Conservation (phyloP, 2,888 invertebrate species). For the Nemotelus pantherinus region DNA sequence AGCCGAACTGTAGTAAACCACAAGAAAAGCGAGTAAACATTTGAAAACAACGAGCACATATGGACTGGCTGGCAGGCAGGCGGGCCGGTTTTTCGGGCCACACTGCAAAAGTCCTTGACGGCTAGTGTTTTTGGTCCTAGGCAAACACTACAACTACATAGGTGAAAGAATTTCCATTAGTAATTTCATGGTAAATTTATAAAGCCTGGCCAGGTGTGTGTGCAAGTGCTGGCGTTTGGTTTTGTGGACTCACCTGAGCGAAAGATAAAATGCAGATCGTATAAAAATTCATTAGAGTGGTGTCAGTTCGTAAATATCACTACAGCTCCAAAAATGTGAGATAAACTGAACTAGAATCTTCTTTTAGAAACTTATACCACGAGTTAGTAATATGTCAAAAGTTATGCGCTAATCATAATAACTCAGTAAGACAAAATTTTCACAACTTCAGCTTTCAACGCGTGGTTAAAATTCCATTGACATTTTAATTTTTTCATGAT, state of each 20-base stretch:
- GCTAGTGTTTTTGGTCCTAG: conserved; percentile 21
- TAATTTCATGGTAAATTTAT: conserved; percentile 42
- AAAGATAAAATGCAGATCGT: neutral
- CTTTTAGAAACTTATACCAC: too few relatives aligned
- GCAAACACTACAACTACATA: conserved; percentile 4
- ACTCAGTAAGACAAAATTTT: too few relatives aligned
- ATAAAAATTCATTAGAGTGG: neutral
- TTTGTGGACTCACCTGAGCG: neutral
- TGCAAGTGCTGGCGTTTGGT: neutral
- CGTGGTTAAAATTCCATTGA: too few relatives aligned
- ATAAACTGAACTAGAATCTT: too few relatives aligned
- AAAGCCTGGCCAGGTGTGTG: conserved; percentile 28
- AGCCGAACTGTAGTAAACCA: conserved; percentile 1
- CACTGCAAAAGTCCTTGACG: conserved; percentile 15
- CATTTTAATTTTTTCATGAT: too few relatives aligned
- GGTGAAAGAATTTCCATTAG: conserved; percentile 16
- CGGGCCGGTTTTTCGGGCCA: neutral
- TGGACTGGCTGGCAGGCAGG: neutral
- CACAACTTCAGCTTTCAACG: too few relatives aligned
- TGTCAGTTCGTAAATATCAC: too few relatives aligned
- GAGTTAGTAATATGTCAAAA: too few relatives aligned
- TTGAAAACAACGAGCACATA: conserved; percentile 21
- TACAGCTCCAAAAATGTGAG: too few relatives aligned
- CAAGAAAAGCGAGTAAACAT: conserved; percentile 34
- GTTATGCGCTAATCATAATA: too few relatives aligned